Evolutionary conservation across 2,113 vertebrate species (phyloP).

Genomic region (Neodontobutis hainanensis): DNA sequence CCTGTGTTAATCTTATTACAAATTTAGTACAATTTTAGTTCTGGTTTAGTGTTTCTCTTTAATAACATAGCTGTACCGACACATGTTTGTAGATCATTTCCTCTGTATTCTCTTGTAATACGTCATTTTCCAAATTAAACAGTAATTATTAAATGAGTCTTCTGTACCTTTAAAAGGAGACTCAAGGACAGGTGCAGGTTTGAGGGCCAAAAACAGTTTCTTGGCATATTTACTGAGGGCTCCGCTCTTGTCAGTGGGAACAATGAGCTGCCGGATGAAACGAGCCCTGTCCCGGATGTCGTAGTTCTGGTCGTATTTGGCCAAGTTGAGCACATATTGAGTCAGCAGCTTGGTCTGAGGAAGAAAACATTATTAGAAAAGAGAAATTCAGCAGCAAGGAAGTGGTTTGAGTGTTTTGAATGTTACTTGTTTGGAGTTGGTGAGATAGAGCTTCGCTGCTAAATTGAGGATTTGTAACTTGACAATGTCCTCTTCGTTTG

Average conservation of each 20-base stretch:
- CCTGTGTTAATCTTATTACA: too few species aligned
- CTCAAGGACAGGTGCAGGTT: constrained; percentile 93
- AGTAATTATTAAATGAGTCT: neutral
- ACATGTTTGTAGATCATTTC: too few species aligned
- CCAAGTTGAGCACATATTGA: constrained; percentile 96
- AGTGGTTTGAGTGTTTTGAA: neutral
- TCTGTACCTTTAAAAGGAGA: constrained; percentile 96
- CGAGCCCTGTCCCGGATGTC: constrained; percentile 95
- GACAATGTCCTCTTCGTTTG: constrained; percentile 94
- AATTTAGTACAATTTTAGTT: too few species aligned
- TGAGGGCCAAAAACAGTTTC: constrained; percentile 96
- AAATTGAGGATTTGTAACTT: constrained; percentile 97
- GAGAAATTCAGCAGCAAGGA: neutral
- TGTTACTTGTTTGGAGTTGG: constrained; percentile 86
- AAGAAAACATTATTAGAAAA: neutral
- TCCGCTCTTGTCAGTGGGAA: constrained; percentile 94
- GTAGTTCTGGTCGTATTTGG: constrained; percentile 98
- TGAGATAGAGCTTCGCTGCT: constrained; percentile 96
- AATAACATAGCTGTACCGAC: too few species aligned
- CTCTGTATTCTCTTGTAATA: neutral
- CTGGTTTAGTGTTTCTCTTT: too few species aligned
- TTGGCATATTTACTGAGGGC: constrained; percentile 97
- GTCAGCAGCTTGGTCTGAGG: constrained; percentile 94
- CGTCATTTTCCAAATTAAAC: neutral
- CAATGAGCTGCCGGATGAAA: constrained; percentile 96